Evolutionary conservation across 2,888 invertebrate genomes (phyloP).

Genomic region (Agrochola lychnidis): DNA sequence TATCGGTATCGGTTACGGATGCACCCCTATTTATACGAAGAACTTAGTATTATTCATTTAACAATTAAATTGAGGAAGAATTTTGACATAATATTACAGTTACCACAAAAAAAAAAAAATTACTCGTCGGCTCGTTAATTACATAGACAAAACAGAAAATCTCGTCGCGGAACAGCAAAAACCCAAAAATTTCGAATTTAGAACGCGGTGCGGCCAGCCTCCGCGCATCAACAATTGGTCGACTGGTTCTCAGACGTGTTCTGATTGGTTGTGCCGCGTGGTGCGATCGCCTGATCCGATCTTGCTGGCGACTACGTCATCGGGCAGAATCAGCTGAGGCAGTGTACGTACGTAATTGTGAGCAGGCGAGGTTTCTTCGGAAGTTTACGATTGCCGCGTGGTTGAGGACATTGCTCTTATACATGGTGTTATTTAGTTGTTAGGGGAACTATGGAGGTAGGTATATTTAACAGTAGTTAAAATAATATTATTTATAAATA

Average conservation of each 20-base stretch:
- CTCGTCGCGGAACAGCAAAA: not conserved
- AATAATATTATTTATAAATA: too few species aligned
- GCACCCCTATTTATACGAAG: too few species aligned
- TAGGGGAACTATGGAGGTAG: not conserved
- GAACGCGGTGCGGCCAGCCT: conserved; percentile 37
- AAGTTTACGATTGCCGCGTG: not conserved
- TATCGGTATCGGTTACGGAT: too few species aligned
- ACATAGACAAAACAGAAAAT: not conserved
- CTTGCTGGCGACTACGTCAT: conserved; percentile 43
- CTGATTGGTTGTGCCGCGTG: conserved; percentile 57
- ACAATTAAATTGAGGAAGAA: not conserved
- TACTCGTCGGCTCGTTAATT: too few species aligned
- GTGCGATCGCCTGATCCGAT: conserved; percentile 63
- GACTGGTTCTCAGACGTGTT: conserved; percentile 13
- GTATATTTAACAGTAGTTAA: not conserved
- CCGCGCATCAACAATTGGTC: conserved; percentile 47
- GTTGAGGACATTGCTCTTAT: conserved; percentile 31
- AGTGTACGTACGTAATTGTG: not conserved
- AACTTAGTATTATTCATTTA: not conserved
- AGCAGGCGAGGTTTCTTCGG: conserved; percentile 10
- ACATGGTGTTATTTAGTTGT: not conserved
- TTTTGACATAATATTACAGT: not conserved
- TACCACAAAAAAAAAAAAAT: not conserved
- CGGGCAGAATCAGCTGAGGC: conserved; percentile 59
- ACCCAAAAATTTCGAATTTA: conserved; percentile 39